A percentile compares a stretch with the other conserved stretches of the same genome.
These are phyloP conservation scores for Napeogenes inachia DNA, from an alignment of 2,888 invertebrate species.

Conservation along the genomic window DNA sequence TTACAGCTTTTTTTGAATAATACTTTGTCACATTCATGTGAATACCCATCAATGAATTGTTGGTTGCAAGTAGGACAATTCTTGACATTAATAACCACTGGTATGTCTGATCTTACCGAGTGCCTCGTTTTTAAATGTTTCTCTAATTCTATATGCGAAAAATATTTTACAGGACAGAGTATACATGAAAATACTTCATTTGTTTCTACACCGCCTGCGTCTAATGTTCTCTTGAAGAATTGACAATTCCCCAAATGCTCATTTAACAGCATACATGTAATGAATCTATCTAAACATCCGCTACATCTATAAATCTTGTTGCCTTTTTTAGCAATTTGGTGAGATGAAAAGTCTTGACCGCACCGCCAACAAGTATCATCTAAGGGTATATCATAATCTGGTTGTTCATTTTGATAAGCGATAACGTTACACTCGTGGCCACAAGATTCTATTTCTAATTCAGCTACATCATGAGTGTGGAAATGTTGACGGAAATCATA, in stretches of 20 bases:
- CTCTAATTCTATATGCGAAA: neutral
- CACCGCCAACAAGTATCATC: conserved; percentile 43
- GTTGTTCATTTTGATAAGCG: conserved; percentile 13
- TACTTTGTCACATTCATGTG: conserved; percentile 36
- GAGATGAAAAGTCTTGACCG: conserved; percentile 22
- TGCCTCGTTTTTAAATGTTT: conserved; percentile 39
- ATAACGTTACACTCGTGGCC: conserved; percentile 38
- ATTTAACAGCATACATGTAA: conserved; percentile 31
- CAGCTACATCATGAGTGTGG: conserved; percentile 13
- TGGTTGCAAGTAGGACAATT: conserved; percentile 9
- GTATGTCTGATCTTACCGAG: conserved; percentile 43
- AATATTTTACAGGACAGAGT: conserved; percentile 24
- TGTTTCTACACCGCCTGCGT: too few species aligned
- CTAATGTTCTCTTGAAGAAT: conserved; percentile 8
- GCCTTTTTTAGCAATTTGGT: neutral
- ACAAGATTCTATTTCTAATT: conserved; percentile 25
- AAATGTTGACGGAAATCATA: conserved; percentile 44
- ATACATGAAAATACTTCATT: conserved; percentile 13
- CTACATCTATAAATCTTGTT: conserved; percentile 31
- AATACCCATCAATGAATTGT: neutral
- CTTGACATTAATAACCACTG: conserved; percentile 12
- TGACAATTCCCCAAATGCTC: conserved; percentile 29
- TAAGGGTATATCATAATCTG: conserved; percentile 16
- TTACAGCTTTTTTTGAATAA: conserved; percentile 23
- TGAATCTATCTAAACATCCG: conserved; percentile 29